Base-by-base conservation (phyloP, 2,888 invertebrate species). In the Agrochola lota region DNA sequence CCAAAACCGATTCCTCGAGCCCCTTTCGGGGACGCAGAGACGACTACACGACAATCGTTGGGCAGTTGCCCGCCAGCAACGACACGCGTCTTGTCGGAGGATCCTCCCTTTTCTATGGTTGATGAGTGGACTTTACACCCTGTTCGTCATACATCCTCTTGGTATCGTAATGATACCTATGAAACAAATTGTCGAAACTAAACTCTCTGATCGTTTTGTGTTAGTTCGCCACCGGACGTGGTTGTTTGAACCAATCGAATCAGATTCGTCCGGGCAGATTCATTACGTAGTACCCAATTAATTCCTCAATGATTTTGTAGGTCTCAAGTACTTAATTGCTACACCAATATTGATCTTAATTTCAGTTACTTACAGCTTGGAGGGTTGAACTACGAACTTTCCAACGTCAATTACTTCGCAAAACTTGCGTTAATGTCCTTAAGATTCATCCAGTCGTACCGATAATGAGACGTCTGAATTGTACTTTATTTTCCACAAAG, bases 391-490 rank as follows among this genome's bases (percentile, higher is more conserved):
- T 60, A 15, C 17, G 0, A 81, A 81, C 62, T 81, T 74, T 74
- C n/a, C 23, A 72, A 59, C 66, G 43, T 46, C 52, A 82, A 55
- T 82, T 81, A 82, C 26, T 70, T 82, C 15, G 23, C 26, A 59
- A 57, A 79, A 75, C 35, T 80, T 82, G 46, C n/a, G 30, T 35
- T 57, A 68, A 64, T 59, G 64, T 55, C 20, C 5, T n/a, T n/a
- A 57, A 35, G 63, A 57, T 74, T 17, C 26, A 15, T 69, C 52
- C 69, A 80, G 64, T 46, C 64, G 46, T n/a, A 20, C n/a, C 35
- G 17, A 64, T 69, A 80, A 74, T 81, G 52, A 81, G 74, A 35
- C 59, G 23, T 23, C 35, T 74, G 15, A 74, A 74, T 74, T 74
- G 69, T 64, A 59, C 74, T 73, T 63, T 63, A 57, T 52, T 23